Evolutionary conservation across 2,888 invertebrate species (phyloP).

Genomic region (Lissocephala sabroskyi): DNA sequence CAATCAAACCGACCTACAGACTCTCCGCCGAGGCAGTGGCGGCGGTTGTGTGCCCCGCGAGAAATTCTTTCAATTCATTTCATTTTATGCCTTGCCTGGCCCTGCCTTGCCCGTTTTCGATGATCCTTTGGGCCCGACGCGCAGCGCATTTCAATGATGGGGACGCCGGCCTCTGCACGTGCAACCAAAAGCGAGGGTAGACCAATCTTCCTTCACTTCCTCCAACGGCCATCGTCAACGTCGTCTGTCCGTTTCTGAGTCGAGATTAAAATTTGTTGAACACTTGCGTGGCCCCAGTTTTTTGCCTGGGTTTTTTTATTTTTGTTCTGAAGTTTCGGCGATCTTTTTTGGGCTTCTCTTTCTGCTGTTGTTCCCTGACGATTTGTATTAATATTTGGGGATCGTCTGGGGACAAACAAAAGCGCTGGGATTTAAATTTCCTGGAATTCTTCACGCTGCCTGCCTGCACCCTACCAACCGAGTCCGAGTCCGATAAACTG

Average conservation of each 20-base stretch:
- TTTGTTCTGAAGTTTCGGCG: background rate
- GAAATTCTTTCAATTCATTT: slow-evolving; percentile 62
- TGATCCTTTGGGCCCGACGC: slow-evolving; percentile 53
- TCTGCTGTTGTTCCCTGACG: slow-evolving; percentile 38
- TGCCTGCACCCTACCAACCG: too few species aligned
- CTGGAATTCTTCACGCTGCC: too few species aligned
- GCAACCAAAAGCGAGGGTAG: slow-evolving; percentile 30
- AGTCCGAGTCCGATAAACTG: too few species aligned
- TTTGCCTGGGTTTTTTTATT: slow-evolving; percentile 21
- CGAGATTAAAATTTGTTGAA: slow-evolving; percentile 62
- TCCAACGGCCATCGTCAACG: too few species aligned
- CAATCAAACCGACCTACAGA: slow-evolving; percentile 13
- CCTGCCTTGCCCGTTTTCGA: background rate
- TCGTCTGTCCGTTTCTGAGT: slow-evolving; percentile 41
- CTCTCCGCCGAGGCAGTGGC: background rate
- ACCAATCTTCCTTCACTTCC: slow-evolving; percentile 1
- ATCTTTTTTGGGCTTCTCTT: background rate
- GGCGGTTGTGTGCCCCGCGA: slow-evolving; percentile 39
- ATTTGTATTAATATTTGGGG: slow-evolving; percentile 62
- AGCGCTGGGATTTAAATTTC: slow-evolving; percentile 36
- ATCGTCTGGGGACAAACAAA: slow-evolving; percentile 35
- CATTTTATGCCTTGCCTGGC: slow-evolving; percentile 15
- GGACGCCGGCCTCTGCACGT: slow-evolving; percentile 35
- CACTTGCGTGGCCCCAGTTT: slow-evolving; percentile 60
- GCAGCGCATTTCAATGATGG: slow-evolving; percentile 55